These are phyloP conservation scores for Nycticebus coucang DNA, from an alignment of 2,113 vertebrate species.

Conservation along the genomic window DNA sequence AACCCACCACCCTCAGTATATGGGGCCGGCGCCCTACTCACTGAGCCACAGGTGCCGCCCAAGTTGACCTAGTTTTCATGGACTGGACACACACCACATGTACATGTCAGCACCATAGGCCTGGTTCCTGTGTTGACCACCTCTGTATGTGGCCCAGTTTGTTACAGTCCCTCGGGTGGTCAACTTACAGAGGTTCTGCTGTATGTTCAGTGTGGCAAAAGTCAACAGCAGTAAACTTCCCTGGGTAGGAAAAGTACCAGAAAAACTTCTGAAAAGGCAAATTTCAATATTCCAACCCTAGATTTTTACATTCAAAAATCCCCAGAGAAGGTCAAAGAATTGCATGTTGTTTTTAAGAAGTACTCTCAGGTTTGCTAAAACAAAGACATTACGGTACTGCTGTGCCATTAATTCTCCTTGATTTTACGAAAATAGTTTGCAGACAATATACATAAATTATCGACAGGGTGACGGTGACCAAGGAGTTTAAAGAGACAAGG, in stretches of 20 bases:
- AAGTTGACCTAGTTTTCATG: too few species aligned
- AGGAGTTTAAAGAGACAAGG: neutral
- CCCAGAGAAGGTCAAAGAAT: neutral
- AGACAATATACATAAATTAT: neutral
- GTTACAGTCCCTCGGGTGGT: too few species aligned
- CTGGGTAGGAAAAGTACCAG: neutral
- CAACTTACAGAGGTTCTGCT: too few species aligned
- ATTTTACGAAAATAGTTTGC: neutral
- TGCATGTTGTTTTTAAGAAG: neutral
- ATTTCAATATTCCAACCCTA: neutral
- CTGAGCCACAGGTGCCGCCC: too few species aligned
- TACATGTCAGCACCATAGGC: too few species aligned
- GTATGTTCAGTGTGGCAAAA: neutral
- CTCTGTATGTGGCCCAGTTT: too few species aligned
- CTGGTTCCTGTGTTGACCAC: too few species aligned
- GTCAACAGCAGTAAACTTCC: neutral
- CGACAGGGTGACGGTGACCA: neutral
- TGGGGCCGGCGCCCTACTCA: too few species aligned
- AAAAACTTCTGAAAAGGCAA: neutral
- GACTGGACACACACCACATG: too few species aligned
- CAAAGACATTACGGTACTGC: neutral
- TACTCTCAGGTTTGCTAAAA: neutral
- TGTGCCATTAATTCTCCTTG: neutral
- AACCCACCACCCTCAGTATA: too few species aligned
- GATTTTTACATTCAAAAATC: neutral